phyloP scores from a whole-genome alignment of 2,888 invertebrate genomes.

The Trissolcus brochymenae region DNA sequence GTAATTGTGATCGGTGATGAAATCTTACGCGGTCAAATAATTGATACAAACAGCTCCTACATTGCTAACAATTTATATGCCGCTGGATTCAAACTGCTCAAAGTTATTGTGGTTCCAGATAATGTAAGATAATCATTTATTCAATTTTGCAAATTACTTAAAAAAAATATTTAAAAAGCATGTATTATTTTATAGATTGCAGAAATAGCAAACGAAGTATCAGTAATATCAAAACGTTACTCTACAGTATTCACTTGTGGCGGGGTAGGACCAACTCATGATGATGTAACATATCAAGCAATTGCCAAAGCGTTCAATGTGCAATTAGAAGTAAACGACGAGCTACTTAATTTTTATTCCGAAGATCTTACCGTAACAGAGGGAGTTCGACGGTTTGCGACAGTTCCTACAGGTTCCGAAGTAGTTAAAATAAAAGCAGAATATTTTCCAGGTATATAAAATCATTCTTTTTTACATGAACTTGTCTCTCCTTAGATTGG shows the following conservation, averaged over 20 bases:
- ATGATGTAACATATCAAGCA: slow-evolving; percentile 83
- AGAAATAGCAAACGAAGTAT: slow-evolving; percentile 79
- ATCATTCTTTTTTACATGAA: neutral
- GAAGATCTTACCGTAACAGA: slow-evolving; percentile 59
- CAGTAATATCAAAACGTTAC: slow-evolving; percentile 74
- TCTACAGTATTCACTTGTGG: slow-evolving; percentile 81
- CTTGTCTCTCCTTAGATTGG: neutral
- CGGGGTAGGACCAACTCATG: slow-evolving; percentile 84
- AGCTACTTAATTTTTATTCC: slow-evolving; percentile 66
- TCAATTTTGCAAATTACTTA: neutral
- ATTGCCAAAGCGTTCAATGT: slow-evolving; percentile 75
- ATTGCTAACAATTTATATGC: slow-evolving; percentile 67
- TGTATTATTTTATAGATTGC: slow-evolving; percentile 68
- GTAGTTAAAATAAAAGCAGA: slow-evolving; percentile 61
- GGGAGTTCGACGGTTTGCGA: slow-evolving; percentile 63
- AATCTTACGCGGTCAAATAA: slow-evolving; percentile 81
- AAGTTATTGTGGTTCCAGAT: slow-evolving; percentile 78
- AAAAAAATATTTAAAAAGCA: neutral
- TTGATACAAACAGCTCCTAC: slow-evolving; percentile 80
- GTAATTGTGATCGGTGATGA: slow-evolving; percentile 82
- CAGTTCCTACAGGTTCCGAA: slow-evolving; percentile 66
- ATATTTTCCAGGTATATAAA: slow-evolving; percentile 27
- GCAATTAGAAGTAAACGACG: slow-evolving; percentile 64
- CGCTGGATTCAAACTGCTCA: slow-evolving; percentile 65
- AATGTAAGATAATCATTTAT: slow-evolving; percentile 66